Conservation (phyloP, 2,113 vertebrate genomes). For the Psettodes erumei region DNA sequence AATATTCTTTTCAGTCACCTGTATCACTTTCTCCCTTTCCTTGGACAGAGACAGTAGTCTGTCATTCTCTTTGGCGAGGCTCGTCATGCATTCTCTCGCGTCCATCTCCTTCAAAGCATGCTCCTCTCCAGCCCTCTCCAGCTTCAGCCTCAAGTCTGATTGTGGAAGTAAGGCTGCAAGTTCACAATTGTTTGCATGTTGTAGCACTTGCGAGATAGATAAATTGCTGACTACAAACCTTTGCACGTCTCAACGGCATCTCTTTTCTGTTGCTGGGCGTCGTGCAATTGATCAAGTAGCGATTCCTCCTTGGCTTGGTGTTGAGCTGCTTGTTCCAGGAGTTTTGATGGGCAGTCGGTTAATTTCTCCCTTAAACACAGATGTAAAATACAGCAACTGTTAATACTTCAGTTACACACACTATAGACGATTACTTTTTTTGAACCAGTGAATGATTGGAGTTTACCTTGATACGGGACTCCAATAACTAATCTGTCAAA, state of each 20-base stretch:
- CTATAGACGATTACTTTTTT: not conserved
- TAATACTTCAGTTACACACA: no score
- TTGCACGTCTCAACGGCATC: slow-evolving; percentile 62
- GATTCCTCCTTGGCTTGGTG: slow-evolving; percentile 65
- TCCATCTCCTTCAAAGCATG: slow-evolving; percentile 48
- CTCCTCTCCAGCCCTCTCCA: slow-evolving; percentile 64
- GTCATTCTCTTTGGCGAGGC: slow-evolving; percentile 75
- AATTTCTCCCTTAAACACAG: slow-evolving; percentile 69
- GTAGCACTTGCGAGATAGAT: not conserved
- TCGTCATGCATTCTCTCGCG: slow-evolving; percentile 53
- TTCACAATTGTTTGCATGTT: slow-evolving; percentile 11
- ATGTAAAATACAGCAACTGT: not conserved
- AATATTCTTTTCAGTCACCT: slow-evolving; percentile 54
- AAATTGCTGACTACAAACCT: slow-evolving; percentile 52
- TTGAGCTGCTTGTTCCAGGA: slow-evolving; percentile 63
- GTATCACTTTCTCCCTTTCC: slow-evolving; percentile 75
- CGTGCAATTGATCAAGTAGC: slow-evolving; percentile 63
- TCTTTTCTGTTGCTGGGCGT: slow-evolving; percentile 67
- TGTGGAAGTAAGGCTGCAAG: not conserved
- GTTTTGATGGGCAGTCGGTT: slow-evolving; percentile 63
- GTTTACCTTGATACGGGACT: not conserved
- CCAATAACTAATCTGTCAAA: not conserved
- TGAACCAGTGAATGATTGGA: not conserved
- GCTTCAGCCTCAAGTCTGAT: slow-evolving; percentile 75
- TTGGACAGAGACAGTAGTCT: slow-evolving; percentile 65